These are phyloP conservation scores for Chirona hameri DNA, from an alignment of 2,888 invertebrate genomes.

Conservation along the genomic window DNA sequence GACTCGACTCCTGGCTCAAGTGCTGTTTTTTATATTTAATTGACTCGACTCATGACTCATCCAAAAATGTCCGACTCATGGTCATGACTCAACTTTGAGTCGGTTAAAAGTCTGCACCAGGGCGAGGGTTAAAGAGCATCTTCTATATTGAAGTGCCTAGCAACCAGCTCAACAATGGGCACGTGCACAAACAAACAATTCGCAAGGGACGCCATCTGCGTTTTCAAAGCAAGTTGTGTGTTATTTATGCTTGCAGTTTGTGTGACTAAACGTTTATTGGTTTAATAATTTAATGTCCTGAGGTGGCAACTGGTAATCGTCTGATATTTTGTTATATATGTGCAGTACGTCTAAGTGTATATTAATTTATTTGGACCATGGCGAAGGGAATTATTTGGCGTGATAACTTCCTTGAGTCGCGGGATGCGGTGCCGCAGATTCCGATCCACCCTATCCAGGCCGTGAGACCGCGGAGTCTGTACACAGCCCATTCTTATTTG, in stretches of 20 bases:
- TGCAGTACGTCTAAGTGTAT: neutral
- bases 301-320: neutral
- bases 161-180: constrained; percentile 10
- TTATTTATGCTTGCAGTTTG: neutral
- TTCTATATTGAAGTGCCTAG: neutral
- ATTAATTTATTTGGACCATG: neutral
- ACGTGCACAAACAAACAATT: neutral
- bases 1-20: too few relatives aligned
- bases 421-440: constrained; percentile 1
- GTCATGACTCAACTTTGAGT: too few relatives aligned
- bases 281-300: neutral
- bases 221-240: neutral
- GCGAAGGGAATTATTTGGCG: constrained; percentile 10
- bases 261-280: neutral
- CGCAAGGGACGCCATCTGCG: neutral
- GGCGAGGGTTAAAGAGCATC: too few relatives aligned
- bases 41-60: too few relatives aligned
- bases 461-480: constrained; percentile 63
- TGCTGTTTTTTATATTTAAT: too few relatives aligned
- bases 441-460: constrained; percentile 40
- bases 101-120: too few relatives aligned
- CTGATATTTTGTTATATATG: neutral
- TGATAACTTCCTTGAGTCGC: neutral
- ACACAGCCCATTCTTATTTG: constrained; percentile 52
- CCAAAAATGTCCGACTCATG: too few relatives aligned